Conservation (phyloP, 2,888 invertebrate species). For the Cremastobaeus sp. region DNA sequence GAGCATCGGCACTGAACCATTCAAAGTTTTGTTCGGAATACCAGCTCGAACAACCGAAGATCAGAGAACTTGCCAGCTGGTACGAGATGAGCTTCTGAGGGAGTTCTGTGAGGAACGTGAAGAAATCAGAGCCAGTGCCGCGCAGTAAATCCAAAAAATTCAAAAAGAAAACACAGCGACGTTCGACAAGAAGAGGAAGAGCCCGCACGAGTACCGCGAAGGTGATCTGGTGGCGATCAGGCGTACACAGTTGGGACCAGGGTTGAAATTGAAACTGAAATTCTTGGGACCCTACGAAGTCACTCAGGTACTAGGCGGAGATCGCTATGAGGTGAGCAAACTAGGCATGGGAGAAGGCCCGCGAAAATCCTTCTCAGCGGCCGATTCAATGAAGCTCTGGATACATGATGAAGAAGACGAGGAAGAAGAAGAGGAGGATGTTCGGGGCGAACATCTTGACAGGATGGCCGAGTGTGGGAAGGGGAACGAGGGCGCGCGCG, state of each 20-base stretch:
- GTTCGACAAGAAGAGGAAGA: background rate
- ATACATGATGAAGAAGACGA: background rate
- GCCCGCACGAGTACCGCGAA: background rate
- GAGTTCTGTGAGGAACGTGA: too few relatives aligned
- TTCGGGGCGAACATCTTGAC: background rate
- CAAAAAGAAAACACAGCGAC: background rate
- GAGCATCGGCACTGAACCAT: background rate
- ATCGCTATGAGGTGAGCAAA: background rate
- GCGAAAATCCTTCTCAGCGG: background rate
- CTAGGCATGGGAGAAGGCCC: background rate
- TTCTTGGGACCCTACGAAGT: background rate
- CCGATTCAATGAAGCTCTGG: background rate
- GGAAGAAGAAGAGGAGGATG: background rate
- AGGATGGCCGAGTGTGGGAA: background rate
- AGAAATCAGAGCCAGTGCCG: too few relatives aligned
- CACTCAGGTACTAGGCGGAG: background rate
- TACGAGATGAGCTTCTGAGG: too few relatives aligned
- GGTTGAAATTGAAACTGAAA: background rate
- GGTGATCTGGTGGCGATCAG: background rate
- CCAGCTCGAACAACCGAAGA: too few relatives aligned
- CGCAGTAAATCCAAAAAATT: background rate
- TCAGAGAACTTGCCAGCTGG: too few relatives aligned
- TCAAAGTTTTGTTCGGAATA: conserved; percentile 1
- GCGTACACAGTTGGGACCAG: too few relatives aligned
- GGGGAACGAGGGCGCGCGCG: too few relatives aligned